Evolutionary conservation across 2,113 vertebrate species (phyloP), one percentile per base, ranked within the genome.

Genomic region (Triplophysa rosa): DNA sequence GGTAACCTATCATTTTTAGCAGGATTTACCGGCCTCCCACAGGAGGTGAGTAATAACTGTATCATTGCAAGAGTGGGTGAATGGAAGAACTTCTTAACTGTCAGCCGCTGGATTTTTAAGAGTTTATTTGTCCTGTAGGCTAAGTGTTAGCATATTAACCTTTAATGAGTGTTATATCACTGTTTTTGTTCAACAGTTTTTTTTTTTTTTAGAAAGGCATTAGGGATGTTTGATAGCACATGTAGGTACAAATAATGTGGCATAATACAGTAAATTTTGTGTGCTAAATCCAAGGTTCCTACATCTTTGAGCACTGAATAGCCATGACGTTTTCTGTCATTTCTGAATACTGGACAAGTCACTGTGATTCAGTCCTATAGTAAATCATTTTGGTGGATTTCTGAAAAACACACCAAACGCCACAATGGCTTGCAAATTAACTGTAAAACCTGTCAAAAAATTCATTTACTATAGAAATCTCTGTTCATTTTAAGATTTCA

Each of bases 31-130:
- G 6, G 7, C 69, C 77, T 67, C 80, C 79, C 82, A 85, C 87
- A 81, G 82, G 74, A 84, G 70, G 70, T 73, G 70, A 73, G 70
- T 73, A 84, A 77, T 73, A 29, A 73, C 84, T 85, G 85, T 83
- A 86, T 86, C 84, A 64, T 68, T 59, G 81, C 87, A 89, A 84
- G 86, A 89, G 89, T 79, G 80, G 62, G 76, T 13, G 23, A 54
- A 59, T 59, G 70, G 33, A 72, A 42, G 69, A 72, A 23, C 52
- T 17, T 16, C 6, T 54, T 6, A 9, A 58, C 7, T 58, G 54
- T n/a, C 54, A 21, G 19, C 2, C 19, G 19, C 0, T 37, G 33
- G 14, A 37, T 59, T 72, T 21, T 72, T 59, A 2, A 12, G 33
- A 59, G 40, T 59, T 72, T 59, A 0, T 58, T 71, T 23, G 12